Evolutionary conservation across 2,113 vertebrate genomes (phyloP), one percentile per base, ranked within the genome.

Genomic region (Willisornis vidua): DNA sequence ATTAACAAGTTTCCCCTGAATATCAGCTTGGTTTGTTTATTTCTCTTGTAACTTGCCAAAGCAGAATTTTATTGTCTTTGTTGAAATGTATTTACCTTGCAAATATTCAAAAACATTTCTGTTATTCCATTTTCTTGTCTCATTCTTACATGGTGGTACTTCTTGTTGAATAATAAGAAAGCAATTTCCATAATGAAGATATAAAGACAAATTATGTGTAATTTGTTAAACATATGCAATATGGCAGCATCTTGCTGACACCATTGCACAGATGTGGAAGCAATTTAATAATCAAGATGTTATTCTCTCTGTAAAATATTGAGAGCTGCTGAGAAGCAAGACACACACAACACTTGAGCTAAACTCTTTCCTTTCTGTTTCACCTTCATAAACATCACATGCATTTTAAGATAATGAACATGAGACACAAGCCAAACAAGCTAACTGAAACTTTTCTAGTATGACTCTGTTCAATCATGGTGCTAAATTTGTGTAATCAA

Each of bases 181-280:
- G 25, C 20, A 81, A 95, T 94, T 94, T 96, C 76, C 92, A 78
- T 92, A 93, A 94, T 85, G 75, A 89, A 96, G 92, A 84, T 88
- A 84, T 87, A 94, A 89, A 94, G 89, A 93, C 48, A 89, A 90
- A 96, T 95, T 77, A 95, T 89, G 33, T 55, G 22, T 83, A 91
- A 96, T 94, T 92, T 89, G 84, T 93, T 96, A 94, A 92, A 86
- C 61, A 85, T 87, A 94, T 78, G 84, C 94, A 94, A 92, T 94
- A 94, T 91, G 88, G 70, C 91, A 94, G 70, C 79, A 82, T 94
- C 89, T 74, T 93, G 87, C 67, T 95, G 91, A 91, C 72, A 96
- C 85, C 43, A 57, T 52, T 74, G 51, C 93, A 89, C 91, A 96
- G 86, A 95, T 93, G 91, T 94, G 52, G 58, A 93, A 93, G 67